Percentiles rank a stretch among this genome's conserved stretches.
phyloP scores from a whole-genome alignment of 2,888 invertebrate species.

The Andrena camellia region DNA sequence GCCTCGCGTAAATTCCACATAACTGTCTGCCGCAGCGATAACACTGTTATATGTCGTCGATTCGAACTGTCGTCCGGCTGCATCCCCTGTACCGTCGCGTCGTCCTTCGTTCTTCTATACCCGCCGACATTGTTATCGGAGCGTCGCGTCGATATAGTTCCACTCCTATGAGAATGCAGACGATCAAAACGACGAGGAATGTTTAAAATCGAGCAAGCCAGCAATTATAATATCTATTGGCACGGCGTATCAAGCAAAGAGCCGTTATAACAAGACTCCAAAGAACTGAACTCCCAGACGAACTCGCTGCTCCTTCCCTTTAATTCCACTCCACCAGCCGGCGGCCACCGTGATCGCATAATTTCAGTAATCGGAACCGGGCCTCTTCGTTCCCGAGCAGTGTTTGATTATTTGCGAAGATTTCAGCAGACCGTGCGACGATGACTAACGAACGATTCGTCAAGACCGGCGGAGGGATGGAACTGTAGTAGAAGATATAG shows the following conservation, averaged over 20 bases:
- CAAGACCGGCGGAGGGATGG: not conserved
- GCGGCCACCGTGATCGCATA: slow-evolving; percentile 23
- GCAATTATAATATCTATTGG: slow-evolving; percentile 5
- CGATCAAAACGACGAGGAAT: no score
- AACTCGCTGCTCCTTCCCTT: not conserved
- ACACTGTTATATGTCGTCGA: slow-evolving; percentile 75
- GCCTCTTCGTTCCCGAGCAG: not conserved
- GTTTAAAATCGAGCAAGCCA: not conserved
- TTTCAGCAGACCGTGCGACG: slow-evolving; percentile 24
- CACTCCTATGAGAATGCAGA: slow-evolving; percentile 1
- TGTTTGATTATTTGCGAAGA: slow-evolving; percentile 51
- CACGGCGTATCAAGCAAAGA: slow-evolving; percentile 13
- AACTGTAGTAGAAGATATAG: not conserved
- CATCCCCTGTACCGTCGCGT: slow-evolving; percentile 41
- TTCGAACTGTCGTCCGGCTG: slow-evolving; percentile 68
- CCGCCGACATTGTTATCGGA: slow-evolving; percentile 39
- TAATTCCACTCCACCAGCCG: not conserved
- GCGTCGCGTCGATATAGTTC: not conserved
- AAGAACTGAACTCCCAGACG: not conserved
- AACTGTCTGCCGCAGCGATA: slow-evolving; percentile 81
- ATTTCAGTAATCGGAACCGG: slow-evolving; percentile 38
- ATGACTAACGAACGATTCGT: slow-evolving; percentile 39
- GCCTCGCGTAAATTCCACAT: slow-evolving; percentile 77
- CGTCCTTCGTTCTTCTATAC: slow-evolving; percentile 28
- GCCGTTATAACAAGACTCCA: not conserved